phyloP scores from a whole-genome alignment of 2,113 vertebrate species.

The Hemiprocne comata region DNA sequence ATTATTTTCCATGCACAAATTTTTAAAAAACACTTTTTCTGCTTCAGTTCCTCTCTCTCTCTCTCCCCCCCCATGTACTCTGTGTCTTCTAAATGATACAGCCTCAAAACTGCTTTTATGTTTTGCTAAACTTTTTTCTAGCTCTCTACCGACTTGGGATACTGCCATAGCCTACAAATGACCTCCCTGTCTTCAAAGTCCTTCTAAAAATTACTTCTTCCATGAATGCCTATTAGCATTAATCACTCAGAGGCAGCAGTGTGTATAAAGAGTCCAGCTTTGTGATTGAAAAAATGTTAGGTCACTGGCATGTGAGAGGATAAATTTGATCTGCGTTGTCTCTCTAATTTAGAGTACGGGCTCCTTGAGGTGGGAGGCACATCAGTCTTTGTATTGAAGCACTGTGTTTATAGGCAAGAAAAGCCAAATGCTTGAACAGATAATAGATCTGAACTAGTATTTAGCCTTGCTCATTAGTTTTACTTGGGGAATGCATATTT shows the following conservation, averaged over 20 bases:
- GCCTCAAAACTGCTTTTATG: not conserved
- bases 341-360: not conserved
- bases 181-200: slow-evolving; percentile 44
- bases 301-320: not conserved
- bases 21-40: not conserved
- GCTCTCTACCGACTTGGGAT: not conserved
- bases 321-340: slow-evolving; percentile 4
- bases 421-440: not conserved
- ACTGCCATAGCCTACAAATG: not conserved
- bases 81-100: not conserved
- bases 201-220: slow-evolving; percentile 30
- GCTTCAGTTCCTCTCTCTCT: not conserved
- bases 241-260: slow-evolving; percentile 46
- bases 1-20: not conserved
- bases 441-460: not conserved
- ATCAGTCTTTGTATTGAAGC: not conserved
- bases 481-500: not conserved
- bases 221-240: slow-evolving; percentile 27
- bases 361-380: not conserved
- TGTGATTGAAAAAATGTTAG: not conserved
- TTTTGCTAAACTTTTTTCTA: not conserved
- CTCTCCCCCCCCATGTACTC: not conserved
- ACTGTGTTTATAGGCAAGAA: not conserved
- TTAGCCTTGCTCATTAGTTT: not conserved
- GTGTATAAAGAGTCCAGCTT: slow-evolving; percentile 31